These are phyloP conservation scores for Cryptoleucopteryx plumbea DNA, from an alignment of 2,113 vertebrate species.

Conservation along the genomic window DNA sequence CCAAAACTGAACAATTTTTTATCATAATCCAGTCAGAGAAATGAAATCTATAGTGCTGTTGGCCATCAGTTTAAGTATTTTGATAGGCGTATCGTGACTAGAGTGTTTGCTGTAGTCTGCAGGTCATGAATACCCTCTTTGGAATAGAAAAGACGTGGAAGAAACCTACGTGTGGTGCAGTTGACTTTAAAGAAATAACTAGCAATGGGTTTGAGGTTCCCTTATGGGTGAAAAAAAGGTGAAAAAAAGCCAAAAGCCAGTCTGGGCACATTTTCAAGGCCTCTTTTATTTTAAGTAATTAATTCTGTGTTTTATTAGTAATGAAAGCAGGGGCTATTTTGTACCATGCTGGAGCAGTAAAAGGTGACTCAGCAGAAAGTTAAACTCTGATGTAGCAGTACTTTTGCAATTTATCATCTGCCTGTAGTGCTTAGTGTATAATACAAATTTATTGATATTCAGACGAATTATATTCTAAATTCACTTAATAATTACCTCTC, in stretches of 20 bases:
- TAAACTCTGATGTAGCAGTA: slow-evolving; percentile 48
- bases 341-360: slow-evolving; percentile 38
- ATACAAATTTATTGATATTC: slow-evolving; percentile 58
- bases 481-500: slow-evolving; percentile 17
- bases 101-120: not conserved
- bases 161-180: not conserved
- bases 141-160: not conserved
- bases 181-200: not conserved
- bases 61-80: not conserved
- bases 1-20: not conserved
- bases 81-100: not conserved
- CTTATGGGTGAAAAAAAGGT: not conserved
- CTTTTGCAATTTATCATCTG: slow-evolving; percentile 67
- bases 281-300: slow-evolving; percentile 63
- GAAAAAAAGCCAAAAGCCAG: not conserved
- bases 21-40: not conserved
- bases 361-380: slow-evolving; percentile 62
- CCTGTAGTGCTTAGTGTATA: slow-evolving; percentile 53
- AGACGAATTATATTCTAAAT: slow-evolving; percentile 40
- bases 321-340: slow-evolving; percentile 44
- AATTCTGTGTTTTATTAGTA: slow-evolving; percentile 65
- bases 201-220: not conserved
- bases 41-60: not conserved
- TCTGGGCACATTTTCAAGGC: slow-evolving; percentile 42
- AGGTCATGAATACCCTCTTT: not conserved